Conservation (phyloP, 2,113 vertebrate species). For the Tupaia tana region DNA sequence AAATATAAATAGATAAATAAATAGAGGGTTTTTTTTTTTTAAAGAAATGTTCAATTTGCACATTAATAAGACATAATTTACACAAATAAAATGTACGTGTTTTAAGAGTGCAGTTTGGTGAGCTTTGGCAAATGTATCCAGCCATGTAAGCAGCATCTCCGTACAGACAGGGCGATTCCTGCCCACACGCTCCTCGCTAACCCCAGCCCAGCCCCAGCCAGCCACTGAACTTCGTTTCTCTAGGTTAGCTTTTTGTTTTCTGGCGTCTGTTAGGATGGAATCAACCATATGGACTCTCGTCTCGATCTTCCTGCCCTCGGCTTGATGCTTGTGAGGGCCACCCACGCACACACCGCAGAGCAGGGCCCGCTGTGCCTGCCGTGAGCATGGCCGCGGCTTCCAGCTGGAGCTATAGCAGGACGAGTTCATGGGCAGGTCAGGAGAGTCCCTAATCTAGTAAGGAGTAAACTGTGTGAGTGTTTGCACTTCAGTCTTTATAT, state of each 20-base stretch:
- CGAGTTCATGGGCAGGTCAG: too few species aligned
- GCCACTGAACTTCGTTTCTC: not conserved
- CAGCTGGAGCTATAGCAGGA: not conserved
- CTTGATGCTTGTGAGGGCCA: not conserved
- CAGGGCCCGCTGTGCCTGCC: not conserved
- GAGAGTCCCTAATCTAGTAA: not conserved
- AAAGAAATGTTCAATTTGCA: too few species aligned
- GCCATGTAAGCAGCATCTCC: not conserved
- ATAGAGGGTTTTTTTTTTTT: too few species aligned
- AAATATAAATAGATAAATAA: too few species aligned
- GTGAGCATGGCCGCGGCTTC: not conserved
- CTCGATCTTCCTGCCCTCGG: not conserved
- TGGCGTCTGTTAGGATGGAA: not conserved
- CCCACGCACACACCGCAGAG: not conserved
- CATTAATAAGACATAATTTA: not conserved
- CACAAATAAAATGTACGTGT: not conserved
- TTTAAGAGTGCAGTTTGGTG: not conserved
- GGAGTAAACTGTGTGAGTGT: not conserved
- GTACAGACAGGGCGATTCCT: not conserved
- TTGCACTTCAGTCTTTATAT: not conserved
- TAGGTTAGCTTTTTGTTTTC: not conserved
- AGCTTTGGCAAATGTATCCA: not conserved
- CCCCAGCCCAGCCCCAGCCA: not conserved
- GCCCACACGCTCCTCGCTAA: too few species aligned
- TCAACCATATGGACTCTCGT: not conserved